phyloP scores from a whole-genome alignment of 1,140 invertebrate genomes.

The Pomacea maculata region DNA sequence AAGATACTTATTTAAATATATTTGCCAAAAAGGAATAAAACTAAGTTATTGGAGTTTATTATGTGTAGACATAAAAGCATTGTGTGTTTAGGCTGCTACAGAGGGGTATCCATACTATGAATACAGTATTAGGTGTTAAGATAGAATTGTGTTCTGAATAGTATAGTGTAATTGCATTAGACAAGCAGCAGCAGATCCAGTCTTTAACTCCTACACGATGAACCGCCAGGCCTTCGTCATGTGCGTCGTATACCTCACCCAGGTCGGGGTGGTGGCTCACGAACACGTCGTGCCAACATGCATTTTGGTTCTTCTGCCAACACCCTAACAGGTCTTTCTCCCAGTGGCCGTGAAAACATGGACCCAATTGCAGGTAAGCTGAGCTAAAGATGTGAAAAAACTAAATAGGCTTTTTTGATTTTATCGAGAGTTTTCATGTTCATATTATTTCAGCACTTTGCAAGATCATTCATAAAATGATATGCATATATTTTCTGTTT shows the following conservation, averaged over 20 bases:
- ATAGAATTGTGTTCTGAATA: too few species aligned
- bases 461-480: too few species aligned
- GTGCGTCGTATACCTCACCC: slow-evolving; percentile 87
- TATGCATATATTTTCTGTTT: too few species aligned
- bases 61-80: too few species aligned
- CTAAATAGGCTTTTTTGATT: not conserved
- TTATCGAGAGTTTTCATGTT: not conserved
- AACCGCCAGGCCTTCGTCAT: slow-evolving; percentile 83
- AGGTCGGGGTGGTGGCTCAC: slow-evolving; percentile 77
- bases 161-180: too few species aligned
- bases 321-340: slow-evolving; percentile 72
- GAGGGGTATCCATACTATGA: too few species aligned
- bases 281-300: slow-evolving; percentile 85
- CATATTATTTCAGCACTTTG: not conserved
- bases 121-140: too few species aligned
- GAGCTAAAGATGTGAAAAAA: not conserved
- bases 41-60: too few species aligned
- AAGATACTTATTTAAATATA: too few species aligned
- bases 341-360: slow-evolving; percentile 83
- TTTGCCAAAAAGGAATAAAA: too few species aligned
- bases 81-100: too few species aligned
- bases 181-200: not conserved
- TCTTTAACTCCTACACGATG: slow-evolving; percentile 80
- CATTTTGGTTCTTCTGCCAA: slow-evolving; percentile 83
- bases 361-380: slow-evolving; percentile 83